Evolutionary conservation across 2,888 invertebrate species (phyloP), one percentile per base, ranked within the genome.

Genomic region (Tillus elongatus): DNA sequence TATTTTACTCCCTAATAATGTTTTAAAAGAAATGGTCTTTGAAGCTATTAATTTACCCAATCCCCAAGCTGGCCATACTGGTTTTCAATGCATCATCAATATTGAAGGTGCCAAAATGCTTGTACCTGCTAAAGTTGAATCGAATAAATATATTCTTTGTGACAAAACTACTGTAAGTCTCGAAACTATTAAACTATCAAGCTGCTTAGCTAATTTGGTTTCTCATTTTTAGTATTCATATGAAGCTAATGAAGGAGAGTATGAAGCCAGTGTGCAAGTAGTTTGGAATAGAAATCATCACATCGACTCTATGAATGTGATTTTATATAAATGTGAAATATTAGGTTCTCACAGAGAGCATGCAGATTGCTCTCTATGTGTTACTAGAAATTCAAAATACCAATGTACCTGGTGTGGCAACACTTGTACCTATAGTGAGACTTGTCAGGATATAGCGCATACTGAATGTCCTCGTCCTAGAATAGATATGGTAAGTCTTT

Each of bases 381-480:
- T 93, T 40, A 93, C 93, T 2, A 77, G 95, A 39, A 85, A 88
- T 63, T 75, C 83, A 11, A 81, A 87, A 54, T 93, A 93, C 61
- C 82, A 88, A 52, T 98, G 98, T 61, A 84, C 87, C 31, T 98
- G 96, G 97, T 97, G 97, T 69, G 82, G 83, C 3, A 86, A 84
- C 58, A 79, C 82, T 13, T 92, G 92, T 64, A 82, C 82, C 15
- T 89, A 85, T 54, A 78, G 82, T 53, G 85, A 88, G 57, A 82
- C 86, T 3, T 96, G 95, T 58, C 72, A 81, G 34, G 79, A 82
- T 52, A 79, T 78, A 33, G 78, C 85, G 12, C 82, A 82, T 34
- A 79, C 80, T 35, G 88, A 90, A 60, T 92, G 92, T 60, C 92
- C 92, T 1, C 80, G 85, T 54, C 92, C 92, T 15, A 72, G 91